Evolutionary conservation across 2,888 invertebrate species (phyloP).

Genomic region (Phlogophora meticulosa): DNA sequence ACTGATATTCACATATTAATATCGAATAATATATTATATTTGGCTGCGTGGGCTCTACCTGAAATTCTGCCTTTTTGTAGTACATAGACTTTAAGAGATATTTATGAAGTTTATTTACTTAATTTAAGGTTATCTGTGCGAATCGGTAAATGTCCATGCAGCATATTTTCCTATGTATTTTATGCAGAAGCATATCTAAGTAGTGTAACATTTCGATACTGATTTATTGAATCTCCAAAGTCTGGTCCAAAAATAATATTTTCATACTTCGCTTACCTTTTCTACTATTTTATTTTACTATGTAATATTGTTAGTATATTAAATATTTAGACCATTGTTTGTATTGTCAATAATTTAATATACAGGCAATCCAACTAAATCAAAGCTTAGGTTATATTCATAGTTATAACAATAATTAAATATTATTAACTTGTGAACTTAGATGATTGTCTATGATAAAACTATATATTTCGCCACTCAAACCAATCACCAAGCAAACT

Average conservation of each 20-base stretch:
- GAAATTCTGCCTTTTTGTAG: constrained; percentile 10
- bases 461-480: constrained; percentile 9
- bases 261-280: constrained; percentile 53
- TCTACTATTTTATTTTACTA: constrained; percentile 32
- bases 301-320: constrained; percentile 21
- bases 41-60: constrained; percentile 16
- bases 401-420: neutral
- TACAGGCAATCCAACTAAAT: constrained; percentile 11
- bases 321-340: constrained; percentile 19
- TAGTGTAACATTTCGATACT: constrained; percentile 41
- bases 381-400: constrained; percentile 15
- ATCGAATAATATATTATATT: constrained; percentile 14
- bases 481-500: constrained; percentile 25
- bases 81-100: neutral
- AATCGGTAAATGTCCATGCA: constrained; percentile 16
- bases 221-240: constrained; percentile 40
- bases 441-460: constrained; percentile 12
- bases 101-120: constrained; percentile 2
- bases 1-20: constrained; percentile 21
- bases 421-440: constrained; percentile 16
- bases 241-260: constrained; percentile 57
- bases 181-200: constrained; percentile 48
- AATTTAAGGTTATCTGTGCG: neutral
- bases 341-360: constrained; percentile 19
- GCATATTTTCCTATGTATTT: constrained; percentile 61